Evolutionary conservation across 2,797 vertebrate species (phyloP).

Genomic region (Crocidura indochinensis): DNA sequence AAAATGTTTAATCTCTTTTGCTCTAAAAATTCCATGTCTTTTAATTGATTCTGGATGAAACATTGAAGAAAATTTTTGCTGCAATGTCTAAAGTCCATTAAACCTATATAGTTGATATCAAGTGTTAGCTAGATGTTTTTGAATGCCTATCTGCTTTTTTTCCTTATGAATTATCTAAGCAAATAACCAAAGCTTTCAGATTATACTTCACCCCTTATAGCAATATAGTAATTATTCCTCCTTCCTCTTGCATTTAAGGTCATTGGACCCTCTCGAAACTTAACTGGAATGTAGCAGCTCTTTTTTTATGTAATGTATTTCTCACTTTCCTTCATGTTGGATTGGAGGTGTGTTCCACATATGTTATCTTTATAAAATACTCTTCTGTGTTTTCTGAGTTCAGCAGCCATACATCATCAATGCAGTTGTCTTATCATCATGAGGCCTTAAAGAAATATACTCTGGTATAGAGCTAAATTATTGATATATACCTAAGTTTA

Average conservation of each 20-base stretch:
- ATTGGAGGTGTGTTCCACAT: neutral
- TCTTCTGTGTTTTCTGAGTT: neutral
- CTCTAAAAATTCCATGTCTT: constrained; percentile 19
- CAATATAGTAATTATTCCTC: neutral
- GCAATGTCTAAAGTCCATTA: neutral
- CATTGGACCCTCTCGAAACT: neutral
- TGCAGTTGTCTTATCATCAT: neutral
- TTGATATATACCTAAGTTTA: constrained; percentile 24
- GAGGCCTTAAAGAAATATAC: neutral
- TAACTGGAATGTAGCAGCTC: neutral
- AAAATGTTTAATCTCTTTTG: neutral
- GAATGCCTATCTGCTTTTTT: neutral
- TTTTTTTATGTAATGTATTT: neutral
- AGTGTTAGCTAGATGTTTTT: constrained; percentile 5
- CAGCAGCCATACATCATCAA: neutral
- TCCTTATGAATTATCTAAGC: neutral
- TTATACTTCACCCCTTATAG: neutral
- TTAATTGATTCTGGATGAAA: neutral
- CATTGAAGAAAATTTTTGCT: neutral
- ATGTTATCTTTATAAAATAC: neutral
- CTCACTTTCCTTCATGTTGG: neutral
- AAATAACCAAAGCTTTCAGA: neutral
- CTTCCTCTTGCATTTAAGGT: neutral
- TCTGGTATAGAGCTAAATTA: constrained; percentile 27
- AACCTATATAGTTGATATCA: neutral